Base-by-base conservation (phyloP, 2,113 vertebrate species). In the Rhombomys opimus region DNA sequence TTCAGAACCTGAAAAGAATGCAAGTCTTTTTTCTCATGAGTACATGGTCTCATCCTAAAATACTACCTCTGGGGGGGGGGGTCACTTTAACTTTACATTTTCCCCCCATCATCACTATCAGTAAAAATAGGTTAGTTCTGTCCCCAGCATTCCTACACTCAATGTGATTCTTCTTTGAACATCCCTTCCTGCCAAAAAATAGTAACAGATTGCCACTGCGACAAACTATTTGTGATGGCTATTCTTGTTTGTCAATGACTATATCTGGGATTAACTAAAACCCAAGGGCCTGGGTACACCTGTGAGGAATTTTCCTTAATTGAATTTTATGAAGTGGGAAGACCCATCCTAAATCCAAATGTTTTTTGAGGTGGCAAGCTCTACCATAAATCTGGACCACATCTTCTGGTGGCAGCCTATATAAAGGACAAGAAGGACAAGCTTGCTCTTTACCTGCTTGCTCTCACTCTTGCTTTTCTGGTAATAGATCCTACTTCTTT, bases 1-100 rank as follows among this genome's bases (percentile, higher is more conserved):
- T 38, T n/a, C 61, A 78, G 25, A 94, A 95, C 41, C 22, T 90
- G 3, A 30, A 65, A 95, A 90, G 59, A 17, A 88, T 35, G n/a
- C 4, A 84, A 22, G n/a, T 52, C 52, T 76, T 81, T 89, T 50
- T 61, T 54, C 38, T 93, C 10, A 5, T 22, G 38, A 38, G 32
- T 6, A 70, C n/a, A 18, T 30, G 57, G 3, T 46, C 85, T 78
- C 59, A 85, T 54, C 76, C 8, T 35, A 72, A 20, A 52, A 70
- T 1, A 4, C 15, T 80, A 9, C 25, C 41, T 96, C 50, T 63
- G 94, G 30, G 41, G 15, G 54, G 13, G 11, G 4, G 46, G 46
- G 9, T 84, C 89, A 75, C 27, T 5, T 61, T 68, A 86, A 72
- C 2, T 22, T 89, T 87, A 63, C 0, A 41, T 52, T 91, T 91